Evolutionary conservation across 2,113 vertebrate species (phyloP).

Genomic region (Tachysurus fulvidraco): DNA sequence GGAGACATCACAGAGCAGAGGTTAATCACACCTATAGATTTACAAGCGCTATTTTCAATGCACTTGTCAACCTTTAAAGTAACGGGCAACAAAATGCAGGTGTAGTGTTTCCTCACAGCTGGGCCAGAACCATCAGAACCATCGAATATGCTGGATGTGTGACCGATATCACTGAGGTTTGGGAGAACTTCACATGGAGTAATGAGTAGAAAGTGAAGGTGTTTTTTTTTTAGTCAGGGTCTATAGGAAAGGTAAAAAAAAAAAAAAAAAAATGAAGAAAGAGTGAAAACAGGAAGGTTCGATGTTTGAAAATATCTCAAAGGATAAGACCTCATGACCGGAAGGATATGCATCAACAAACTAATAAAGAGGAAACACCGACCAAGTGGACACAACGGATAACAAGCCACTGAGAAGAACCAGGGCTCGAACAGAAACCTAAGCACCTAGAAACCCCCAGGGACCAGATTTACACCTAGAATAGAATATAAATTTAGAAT

Average conservation of each 20-base stretch:
- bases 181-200: not conserved
- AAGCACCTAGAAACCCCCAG: not conserved
- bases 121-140: not conserved
- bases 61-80: constrained; percentile 33
- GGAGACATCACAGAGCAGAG: constrained; percentile 42
- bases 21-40: constrained; percentile 61
- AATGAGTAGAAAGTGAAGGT: not conserved
- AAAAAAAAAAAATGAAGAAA: too few relatives aligned
- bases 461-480: too few relatives aligned
- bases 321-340: too few relatives aligned
- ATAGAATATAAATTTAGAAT: not conserved
- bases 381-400: not conserved
- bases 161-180: constrained; percentile 8
- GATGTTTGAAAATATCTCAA: too few relatives aligned
- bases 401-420: not conserved
- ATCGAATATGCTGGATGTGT: constrained; percentile 40
- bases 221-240: not conserved
- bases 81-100: not conserved
- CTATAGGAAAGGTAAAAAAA: too few relatives aligned
- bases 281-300: too few relatives aligned
- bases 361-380: not conserved
- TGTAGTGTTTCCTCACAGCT: not conserved
- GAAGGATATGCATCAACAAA: not conserved
- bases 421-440: too few relatives aligned
- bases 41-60: constrained; percentile 53